Conservation (phyloP, 2,888 invertebrate species). For the Hydrotaea diabolus region DNA sequence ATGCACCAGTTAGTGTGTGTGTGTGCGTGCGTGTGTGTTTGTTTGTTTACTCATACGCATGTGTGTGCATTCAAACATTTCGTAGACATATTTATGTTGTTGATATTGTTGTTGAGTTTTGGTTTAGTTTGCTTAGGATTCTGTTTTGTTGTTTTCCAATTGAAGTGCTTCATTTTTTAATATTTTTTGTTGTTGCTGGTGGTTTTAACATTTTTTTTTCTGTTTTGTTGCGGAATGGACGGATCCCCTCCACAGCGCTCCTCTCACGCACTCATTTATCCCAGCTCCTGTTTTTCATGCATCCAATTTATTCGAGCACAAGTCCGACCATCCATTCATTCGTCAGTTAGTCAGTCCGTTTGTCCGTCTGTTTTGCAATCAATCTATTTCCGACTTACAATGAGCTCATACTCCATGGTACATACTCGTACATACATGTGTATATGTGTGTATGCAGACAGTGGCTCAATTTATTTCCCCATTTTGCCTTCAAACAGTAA, state of each 20-base stretch:
- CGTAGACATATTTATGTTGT: slow-evolving; percentile 65
- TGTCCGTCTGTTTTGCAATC: slow-evolving; percentile 42
- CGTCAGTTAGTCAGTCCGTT: slow-evolving; percentile 58
- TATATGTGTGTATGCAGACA: neutral
- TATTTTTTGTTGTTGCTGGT: slow-evolving; percentile 21
- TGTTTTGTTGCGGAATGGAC: slow-evolving; percentile 40
- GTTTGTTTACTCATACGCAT: slow-evolving; percentile 21
- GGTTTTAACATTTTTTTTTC: slow-evolving; percentile 1
- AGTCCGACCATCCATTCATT: slow-evolving; percentile 51
- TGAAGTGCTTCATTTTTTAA: slow-evolving; percentile 58
- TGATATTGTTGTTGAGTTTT: slow-evolving; percentile 66
- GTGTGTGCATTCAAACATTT: slow-evolving; percentile 42
- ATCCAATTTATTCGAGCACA: slow-evolving; percentile 62
- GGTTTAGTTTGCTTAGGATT: slow-evolving; percentile 67
- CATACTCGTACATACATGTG: neutral
- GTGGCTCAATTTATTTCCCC: neutral
- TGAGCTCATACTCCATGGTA: slow-evolving; percentile 55
- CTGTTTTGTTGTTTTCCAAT: slow-evolving; percentile 40
- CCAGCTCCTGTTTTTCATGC: slow-evolving; percentile 59
- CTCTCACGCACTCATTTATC: slow-evolving; percentile 46
- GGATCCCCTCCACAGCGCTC: slow-evolving; percentile 36
- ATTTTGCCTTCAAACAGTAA: too few species aligned
- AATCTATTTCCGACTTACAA: slow-evolving; percentile 51
- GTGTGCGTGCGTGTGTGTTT: slow-evolving; percentile 21
- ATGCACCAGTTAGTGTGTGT: slow-evolving; percentile 17